phyloP scores from a whole-genome alignment of 2,113 vertebrate genomes.

The Propithecus coquereli region DNA sequence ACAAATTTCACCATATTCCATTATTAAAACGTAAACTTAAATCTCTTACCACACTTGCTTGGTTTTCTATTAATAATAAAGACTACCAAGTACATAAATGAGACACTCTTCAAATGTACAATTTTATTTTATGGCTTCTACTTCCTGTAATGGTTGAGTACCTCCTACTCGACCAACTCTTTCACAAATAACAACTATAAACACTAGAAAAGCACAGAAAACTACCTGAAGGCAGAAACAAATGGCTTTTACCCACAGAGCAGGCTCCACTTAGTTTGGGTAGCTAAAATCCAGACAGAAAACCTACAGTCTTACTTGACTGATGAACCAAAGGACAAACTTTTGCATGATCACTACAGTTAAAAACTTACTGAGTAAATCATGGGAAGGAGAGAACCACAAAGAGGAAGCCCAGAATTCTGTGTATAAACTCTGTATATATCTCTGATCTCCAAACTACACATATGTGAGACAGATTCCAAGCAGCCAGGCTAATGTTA shows the following conservation, averaged over 20 bases:
- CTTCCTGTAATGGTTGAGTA: neutral
- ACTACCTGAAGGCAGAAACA: neutral
- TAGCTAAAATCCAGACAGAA: neutral
- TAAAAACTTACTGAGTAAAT: neutral
- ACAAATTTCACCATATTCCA: neutral
- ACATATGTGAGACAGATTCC: neutral
- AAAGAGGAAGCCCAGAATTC: neutral
- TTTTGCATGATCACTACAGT: neutral
- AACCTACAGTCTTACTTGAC: neutral
- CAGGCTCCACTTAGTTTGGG: neutral
- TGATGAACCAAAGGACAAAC: neutral
- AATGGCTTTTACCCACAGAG: neutral
- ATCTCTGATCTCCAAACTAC: neutral
- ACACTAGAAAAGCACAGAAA: neutral
- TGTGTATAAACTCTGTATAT: neutral
- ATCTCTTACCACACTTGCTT: neutral
- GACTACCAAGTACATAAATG: neutral
- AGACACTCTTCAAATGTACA: neutral
- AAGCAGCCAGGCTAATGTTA: neutral
- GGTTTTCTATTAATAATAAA: neutral
- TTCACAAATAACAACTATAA: neutral
- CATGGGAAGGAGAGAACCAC: neutral
- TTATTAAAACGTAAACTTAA: neutral
- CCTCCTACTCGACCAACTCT: neutral
- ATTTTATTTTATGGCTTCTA: neutral